phyloP scores from a whole-genome alignment of 1,140 invertebrate genomes.

The Hylaeus anthracinus region DNA sequence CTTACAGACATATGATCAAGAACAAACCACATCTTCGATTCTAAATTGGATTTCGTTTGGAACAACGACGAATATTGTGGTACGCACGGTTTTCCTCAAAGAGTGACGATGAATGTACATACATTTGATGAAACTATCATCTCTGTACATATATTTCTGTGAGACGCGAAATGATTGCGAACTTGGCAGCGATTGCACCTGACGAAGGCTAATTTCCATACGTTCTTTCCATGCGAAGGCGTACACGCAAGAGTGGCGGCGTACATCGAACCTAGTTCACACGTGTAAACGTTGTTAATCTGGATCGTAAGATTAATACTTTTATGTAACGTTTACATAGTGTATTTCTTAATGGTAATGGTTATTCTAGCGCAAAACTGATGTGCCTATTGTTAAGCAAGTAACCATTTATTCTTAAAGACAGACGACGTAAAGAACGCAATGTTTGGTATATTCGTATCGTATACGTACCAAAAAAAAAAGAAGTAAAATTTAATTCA shows the following conservation, averaged over 20 bases:
- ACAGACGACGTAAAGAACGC: background rate
- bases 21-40: constrained; percentile 95
- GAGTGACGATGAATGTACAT: constrained; percentile 36
- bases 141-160: constrained; percentile 36
- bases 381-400: constrained; percentile 51
- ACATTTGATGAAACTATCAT: constrained; percentile 33
- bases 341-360: constrained; percentile 11
- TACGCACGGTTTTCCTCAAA: constrained; percentile 29
- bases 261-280: background rate
- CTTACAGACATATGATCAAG: constrained; percentile 94
- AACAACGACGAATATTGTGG: background rate
- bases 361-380: constrained; percentile 36
- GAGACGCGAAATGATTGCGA: background rate
- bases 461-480: constrained; percentile 8
- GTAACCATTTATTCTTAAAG: background rate
- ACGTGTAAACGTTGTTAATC: background rate
- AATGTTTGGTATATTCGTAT: constrained; percentile 32
- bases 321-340: constrained; percentile 1
- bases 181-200: background rate
- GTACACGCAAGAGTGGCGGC: background rate
- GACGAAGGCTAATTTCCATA: background rate
- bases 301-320: constrained; percentile 22
- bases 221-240: background rate
- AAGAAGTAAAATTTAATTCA: constrained; percentile 5
- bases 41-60: constrained; percentile 77